These are phyloP conservation scores for Falco columbarius DNA, from an alignment of 2,797 vertebrate species.

Conservation along the genomic window DNA sequence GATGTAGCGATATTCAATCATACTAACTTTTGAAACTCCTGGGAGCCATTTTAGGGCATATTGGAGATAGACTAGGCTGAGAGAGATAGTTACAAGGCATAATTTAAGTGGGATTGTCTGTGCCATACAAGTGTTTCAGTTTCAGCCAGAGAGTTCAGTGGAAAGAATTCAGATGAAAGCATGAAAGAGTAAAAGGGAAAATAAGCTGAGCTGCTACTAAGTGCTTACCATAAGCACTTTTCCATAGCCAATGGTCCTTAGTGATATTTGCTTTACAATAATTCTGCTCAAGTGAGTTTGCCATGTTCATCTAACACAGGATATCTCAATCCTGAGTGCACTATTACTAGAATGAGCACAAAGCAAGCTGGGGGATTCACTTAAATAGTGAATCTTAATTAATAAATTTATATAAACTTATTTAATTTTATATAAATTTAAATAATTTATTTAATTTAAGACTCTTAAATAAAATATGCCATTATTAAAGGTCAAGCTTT, in stretches of 20 bases:
- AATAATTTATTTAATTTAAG: no score
- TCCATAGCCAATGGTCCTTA: not conserved
- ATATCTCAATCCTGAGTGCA: conserved; percentile 13
- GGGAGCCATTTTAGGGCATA: not conserved
- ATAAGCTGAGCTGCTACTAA: conserved; percentile 1
- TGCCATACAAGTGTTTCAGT: not conserved
- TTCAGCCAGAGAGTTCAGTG: conserved; percentile 13
- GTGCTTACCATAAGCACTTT: conserved; percentile 27
- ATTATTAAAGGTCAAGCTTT: conserved; percentile 36
- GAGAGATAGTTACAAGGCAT: not conserved
- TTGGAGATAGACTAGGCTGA: not conserved
- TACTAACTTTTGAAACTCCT: conserved; percentile 6
- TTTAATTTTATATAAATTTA: no score
- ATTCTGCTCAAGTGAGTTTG: conserved; percentile 37
- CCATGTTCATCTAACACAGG: conserved; percentile 34
- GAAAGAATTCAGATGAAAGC: conserved; percentile 29
- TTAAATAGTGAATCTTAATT: not conserved
- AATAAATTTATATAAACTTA: no score
- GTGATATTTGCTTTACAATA: conserved; percentile 45
- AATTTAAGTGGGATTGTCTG: conserved; percentile 15
- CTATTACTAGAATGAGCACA: conserved; percentile 4
- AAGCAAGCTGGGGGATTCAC: not conserved
- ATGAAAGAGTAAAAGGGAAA: conserved; percentile 7
- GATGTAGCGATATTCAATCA: not conserved
- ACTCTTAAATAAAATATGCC: not conserved